A percentile compares a stretch with the other conserved stretches of the same genome.
Conservation (phyloP, 2,113 vertebrate species). For the Ammodramus savannarum region DNA sequence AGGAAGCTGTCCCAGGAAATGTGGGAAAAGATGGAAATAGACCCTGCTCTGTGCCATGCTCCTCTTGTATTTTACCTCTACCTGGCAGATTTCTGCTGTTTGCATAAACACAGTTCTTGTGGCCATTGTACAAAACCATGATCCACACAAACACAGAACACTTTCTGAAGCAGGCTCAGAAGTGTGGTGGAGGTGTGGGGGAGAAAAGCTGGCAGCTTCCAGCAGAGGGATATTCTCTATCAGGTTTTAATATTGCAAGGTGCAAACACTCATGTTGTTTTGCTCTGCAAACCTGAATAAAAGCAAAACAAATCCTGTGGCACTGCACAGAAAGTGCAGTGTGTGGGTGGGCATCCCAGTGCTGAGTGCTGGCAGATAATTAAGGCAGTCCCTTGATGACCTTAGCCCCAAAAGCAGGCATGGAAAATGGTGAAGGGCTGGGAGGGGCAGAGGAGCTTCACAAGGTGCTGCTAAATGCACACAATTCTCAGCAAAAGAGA, state of each 20-base stretch:
- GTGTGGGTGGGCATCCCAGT: not conserved
- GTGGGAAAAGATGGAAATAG: not conserved
- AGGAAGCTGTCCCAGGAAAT: not conserved
- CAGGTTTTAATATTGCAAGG: not conserved
- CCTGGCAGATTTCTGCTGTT: not conserved
- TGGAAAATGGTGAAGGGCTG: not conserved
- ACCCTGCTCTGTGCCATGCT: not conserved
- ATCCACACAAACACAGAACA: not conserved
- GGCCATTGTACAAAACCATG: not conserved
- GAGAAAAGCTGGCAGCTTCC: not conserved
- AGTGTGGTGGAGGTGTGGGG: not conserved
- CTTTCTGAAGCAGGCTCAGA: not conserved
- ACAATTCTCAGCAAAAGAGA: not conserved
- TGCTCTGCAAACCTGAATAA: not conserved
- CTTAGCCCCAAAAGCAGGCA: not conserved
- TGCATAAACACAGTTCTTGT: not conserved
- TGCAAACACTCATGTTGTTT: not conserved
- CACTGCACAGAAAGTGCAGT: fast-evolving
- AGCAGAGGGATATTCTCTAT: not conserved
- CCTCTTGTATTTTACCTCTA: not conserved
- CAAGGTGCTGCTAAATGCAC: not conserved
- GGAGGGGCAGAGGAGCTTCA: not conserved
- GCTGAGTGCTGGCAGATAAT: not conserved
- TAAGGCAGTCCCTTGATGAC: not conserved
- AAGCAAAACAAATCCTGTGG: not conserved